Evolutionary conservation across 1,140 invertebrate species (phyloP).

Genomic region (Heliconius nattereri): DNA sequence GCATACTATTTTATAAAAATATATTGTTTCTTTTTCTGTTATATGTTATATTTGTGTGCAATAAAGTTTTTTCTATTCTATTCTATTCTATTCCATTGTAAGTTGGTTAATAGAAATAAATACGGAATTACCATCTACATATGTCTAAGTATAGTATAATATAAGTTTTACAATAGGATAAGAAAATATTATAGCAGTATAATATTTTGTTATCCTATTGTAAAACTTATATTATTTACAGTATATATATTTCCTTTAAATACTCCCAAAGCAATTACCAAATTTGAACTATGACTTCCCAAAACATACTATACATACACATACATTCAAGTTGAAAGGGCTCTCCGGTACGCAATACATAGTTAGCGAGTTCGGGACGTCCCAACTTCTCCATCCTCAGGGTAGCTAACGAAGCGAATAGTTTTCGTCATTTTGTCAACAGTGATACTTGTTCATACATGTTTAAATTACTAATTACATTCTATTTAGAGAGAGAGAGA

Average conservation of each 20-base stretch:
- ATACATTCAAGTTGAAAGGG: background rate
- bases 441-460: constrained; percentile 1
- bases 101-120: no score
- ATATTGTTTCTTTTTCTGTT: no score
- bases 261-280: background rate
- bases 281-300: background rate
- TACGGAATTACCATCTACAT: no score
- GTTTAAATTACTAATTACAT: constrained; percentile 11
- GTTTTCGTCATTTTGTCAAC: constrained; percentile 20
- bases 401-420: constrained; percentile 16
- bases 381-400: constrained; percentile 5
- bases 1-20: no score
- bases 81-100: no score
- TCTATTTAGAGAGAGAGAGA: background rate
- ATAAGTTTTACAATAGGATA: no score
- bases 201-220: no score
- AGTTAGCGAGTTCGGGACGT: constrained; percentile 20
- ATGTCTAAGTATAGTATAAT: no score
- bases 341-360: background rate
- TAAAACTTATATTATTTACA: no score
- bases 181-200: no score
- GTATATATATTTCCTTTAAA: background rate
- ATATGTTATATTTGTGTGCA: no score
- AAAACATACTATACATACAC: background rate
- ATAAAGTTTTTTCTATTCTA: no score